Conservation (phyloP, 2,888 invertebrate species). For the Hyppa rectilinea region DNA sequence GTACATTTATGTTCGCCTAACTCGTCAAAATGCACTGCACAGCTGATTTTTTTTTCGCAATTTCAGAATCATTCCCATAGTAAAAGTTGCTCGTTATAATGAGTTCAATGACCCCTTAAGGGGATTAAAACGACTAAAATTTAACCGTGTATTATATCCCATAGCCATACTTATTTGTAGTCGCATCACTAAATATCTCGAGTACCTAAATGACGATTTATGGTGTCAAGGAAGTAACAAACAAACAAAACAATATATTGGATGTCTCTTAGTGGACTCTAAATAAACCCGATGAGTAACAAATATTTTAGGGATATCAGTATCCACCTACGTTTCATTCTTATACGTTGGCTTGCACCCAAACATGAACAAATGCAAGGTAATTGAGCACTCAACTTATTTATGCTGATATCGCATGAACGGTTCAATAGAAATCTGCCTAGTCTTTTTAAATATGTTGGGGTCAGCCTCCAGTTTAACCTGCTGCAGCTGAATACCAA, state of each 20-base stretch:
- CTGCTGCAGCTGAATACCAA: no score
- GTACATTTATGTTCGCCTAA: no score
- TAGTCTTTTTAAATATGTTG: no score
- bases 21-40: no score
- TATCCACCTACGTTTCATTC: constrained; percentile 31
- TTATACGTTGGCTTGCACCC: constrained; percentile 42
- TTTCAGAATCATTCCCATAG: no score
- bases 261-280: constrained; percentile 13
- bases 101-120: no score
- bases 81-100: no score
- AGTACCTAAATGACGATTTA: constrained; percentile 12
- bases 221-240: neutral
- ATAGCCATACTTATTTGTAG: neutral
- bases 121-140: no score
- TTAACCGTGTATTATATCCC: no score
- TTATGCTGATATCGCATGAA: constrained; percentile 63
- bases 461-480: no score
- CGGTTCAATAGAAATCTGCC: no score
- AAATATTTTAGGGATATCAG: constrained; percentile 41
- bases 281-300: constrained; percentile 45
- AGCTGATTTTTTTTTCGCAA: no score
- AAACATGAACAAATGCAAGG: constrained; percentile 49
- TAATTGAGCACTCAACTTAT: constrained; percentile 57
- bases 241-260: constrained; percentile 12
- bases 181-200: neutral